Evolutionary conservation across 2,113 vertebrate species (phyloP), one percentile per base, ranked within the genome.

Genomic region (Lota lota): DNA sequence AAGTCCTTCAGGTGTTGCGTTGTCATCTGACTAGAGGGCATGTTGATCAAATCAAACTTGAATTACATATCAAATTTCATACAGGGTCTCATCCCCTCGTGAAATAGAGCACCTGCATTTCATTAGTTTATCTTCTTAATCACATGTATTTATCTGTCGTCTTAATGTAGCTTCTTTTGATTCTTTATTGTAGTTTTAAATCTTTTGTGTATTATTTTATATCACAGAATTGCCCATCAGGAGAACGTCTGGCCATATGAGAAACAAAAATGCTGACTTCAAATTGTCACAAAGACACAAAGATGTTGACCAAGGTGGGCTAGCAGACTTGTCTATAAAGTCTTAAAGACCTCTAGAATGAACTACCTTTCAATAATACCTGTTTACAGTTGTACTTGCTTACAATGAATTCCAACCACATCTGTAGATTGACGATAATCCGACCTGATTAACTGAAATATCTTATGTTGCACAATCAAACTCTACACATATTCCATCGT

Each of bases 161-260:
- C 40, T 47, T 47, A 47, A 47, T 47, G 2, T 15, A 5, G 22
- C 12, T 22, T 16, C 14, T 61, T 47, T 1, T n/a, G 28, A 7
- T 16, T n/a, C 5, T 17, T 18, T 33, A 33, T 62, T 62, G 58
- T 18, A 24, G 14, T 15, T 24, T 12, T 6, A 63, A 22, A 20
- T 21, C 0, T 14, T 22, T 5, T 10, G 19, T 20, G 4, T 21
- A 14, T 21, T 22, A 10, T 64, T 64, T 51, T 64, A 4, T 1
- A n/a, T 51, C 3, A 56, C 66, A 75, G 73, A 66, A 57, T 67
- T 65, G 1, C 14, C 11, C 2, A 18, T 59, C 19, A 71, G 57
- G 53, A 40, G 20, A 0, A 64, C 60, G 20, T 19, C 2, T 47
- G 40, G 40, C 17, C n/a, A 16, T 40, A 72, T 56, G 64, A 74